Evolutionary conservation across 1,140 invertebrate genomes (phyloP).

Genomic region (Pemphigus obesinymphae): DNA sequence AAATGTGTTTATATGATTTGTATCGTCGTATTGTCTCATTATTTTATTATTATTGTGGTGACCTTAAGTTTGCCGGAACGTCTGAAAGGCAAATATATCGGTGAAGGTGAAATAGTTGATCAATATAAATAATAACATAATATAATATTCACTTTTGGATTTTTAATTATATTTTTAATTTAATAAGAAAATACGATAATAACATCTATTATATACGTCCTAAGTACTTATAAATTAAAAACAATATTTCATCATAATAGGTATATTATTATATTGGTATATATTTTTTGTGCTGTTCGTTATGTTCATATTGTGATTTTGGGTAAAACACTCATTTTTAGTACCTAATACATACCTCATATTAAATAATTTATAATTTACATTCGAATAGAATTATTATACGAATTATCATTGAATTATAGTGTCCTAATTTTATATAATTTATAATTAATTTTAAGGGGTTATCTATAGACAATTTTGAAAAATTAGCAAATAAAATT

Average conservation of each 20-base stretch:
- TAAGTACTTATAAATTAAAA: background rate
- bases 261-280: no score
- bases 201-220: background rate
- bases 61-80: background rate
- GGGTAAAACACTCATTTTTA: no score
- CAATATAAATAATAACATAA: constrained; percentile 1
- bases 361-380: no score
- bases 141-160: background rate
- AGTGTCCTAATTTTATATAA: no score
- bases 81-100: background rate
- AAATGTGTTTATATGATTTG: background rate
- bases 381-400: no score
- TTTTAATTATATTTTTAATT: constrained; percentile 8
- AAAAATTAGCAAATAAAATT: no score
- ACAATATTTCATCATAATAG: background rate
- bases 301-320: no score
- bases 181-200: background rate
- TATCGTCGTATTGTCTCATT: background rate
- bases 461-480: no score
- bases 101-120: constrained; percentile 7
- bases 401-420: no score
- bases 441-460: no score
- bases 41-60: background rate
- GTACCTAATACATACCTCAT: no score
- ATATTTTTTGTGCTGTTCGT: background rate